Evolutionary conservation across 2,888 invertebrate species (phyloP), one percentile per base, ranked within the genome.

Genomic region (Danaus chrysippus): DNA sequence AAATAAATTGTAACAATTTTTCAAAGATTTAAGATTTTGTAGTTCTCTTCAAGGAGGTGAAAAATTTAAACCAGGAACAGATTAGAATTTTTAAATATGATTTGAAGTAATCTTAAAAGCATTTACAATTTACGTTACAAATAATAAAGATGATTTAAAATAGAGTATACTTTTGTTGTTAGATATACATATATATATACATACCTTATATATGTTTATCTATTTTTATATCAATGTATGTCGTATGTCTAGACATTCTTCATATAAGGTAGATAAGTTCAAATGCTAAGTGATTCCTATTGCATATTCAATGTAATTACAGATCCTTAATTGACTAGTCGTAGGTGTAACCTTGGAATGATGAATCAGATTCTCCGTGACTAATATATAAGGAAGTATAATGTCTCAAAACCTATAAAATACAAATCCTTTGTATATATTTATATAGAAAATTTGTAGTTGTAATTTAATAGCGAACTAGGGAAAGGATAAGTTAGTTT

Each of bases 281-380:
- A 49, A 49, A 49, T 17, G 17, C 49, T 15, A 49, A 49, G 15
- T 9, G 49, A 19, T 43, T 54, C 54, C 17, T 59, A 17, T 17
- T 54, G 15, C 52, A 12, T 41, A 56, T 55, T 54, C 56, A 52
- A 54, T 63, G 81, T 82, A 83, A 83, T 78, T 70, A 71, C 63
- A 63, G 66, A 68, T 58, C 64, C 58, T 59, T 64, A 62, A 64
- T 64, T 62, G 62, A 59, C 58, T 55, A 54, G 55, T 66, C 74
- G 79, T 82, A 77, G 81, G 81, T 75, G 81, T 76, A 83, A 81
- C 84, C 85, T 86, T 84, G 81, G 67, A 67, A 70, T 62, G 66
- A 69, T 85, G 84, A 85, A 75, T 85, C 86, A 83, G 69, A 72
- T 70, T 64, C 71, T 68, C 54, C 58, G 58, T 67, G 66, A 62